A percentile compares a stretch with the other conserved stretches of the same genome.
Conservation (phyloP, 2,797 vertebrate species). For the Nyctibius grandis region DNA sequence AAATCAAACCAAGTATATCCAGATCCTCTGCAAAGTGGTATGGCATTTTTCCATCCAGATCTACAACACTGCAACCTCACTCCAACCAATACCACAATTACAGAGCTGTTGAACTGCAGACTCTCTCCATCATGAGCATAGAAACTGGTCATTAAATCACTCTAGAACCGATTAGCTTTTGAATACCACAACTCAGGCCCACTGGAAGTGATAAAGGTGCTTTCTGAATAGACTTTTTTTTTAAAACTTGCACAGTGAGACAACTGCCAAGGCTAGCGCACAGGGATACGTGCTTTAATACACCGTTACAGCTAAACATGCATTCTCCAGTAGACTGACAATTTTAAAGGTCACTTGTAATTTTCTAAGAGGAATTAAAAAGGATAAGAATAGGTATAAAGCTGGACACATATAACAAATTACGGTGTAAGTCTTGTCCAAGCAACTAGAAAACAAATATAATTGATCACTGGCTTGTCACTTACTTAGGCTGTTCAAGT, state of each 20-base stretch:
- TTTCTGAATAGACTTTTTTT: background rate
- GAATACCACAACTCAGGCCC: background rate
- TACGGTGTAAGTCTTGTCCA: background rate
- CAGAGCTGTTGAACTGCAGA: background rate
- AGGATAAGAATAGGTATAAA: background rate
- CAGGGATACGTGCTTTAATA: background rate
- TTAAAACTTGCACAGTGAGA: background rate
- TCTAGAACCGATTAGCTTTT: background rate
- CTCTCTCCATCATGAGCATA: background rate
- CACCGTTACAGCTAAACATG: background rate
- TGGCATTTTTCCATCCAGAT: background rate
- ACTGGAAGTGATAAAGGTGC: background rate
- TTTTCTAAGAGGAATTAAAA: background rate
- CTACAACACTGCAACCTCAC: background rate
- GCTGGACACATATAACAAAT: background rate
- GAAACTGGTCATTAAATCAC: background rate
- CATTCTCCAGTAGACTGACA: background rate
- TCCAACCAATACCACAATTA: background rate
- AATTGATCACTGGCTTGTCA: slow-evolving; percentile 40
- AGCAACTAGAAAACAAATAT: slow-evolving; percentile 15
- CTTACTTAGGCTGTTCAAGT: slow-evolving; percentile 94
- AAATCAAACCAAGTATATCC: background rate
- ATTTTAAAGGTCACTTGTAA: background rate
- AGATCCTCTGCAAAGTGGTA: background rate
- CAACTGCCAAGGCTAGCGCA: background rate